A percentile compares a stretch with the other conserved stretches of the same genome.
phyloP scores from a whole-genome alignment of 2,113 vertebrate genomes.

The Hirundichthys speculiger region DNA sequence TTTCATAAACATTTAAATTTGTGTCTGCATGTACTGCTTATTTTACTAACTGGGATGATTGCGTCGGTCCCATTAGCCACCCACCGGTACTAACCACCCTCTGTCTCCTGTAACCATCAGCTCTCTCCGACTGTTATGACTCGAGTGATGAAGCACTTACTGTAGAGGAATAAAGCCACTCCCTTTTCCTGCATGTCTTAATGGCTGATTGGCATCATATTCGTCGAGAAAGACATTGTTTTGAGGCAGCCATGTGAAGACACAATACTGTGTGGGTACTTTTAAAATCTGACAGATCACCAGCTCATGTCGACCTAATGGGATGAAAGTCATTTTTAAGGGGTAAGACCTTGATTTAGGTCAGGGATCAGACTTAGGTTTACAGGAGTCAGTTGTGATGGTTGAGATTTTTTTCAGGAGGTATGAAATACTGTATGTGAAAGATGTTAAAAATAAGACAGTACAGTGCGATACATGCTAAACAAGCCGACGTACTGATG shows the following conservation, averaged over 20 bases:
- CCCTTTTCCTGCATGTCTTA: conserved; percentile 49
- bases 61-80: conserved; percentile 25
- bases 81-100: conserved; percentile 9
- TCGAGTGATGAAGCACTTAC: conserved; percentile 46
- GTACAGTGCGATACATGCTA: no score
- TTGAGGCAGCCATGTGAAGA: conserved; percentile 17
- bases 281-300: background rate
- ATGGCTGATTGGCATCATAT: conserved; percentile 35
- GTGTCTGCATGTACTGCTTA: background rate
- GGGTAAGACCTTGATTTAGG: no score
- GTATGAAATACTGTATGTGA: no score
- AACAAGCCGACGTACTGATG: no score
- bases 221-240: conserved; percentile 46
- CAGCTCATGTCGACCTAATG: no score
- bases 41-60: conserved; percentile 11
- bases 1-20: conserved; percentile 24
- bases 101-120: conserved; percentile 19
- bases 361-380: no score
- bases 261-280: conserved; percentile 9
- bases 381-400: no score
- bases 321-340: no score
- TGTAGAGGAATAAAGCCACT: conserved; percentile 30
- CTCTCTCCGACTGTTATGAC: conserved; percentile 4
- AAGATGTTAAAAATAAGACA: no score
- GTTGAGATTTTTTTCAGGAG: no score